Conservation (phyloP, 2,113 vertebrate species). For the Malaclemys terrapin region DNA sequence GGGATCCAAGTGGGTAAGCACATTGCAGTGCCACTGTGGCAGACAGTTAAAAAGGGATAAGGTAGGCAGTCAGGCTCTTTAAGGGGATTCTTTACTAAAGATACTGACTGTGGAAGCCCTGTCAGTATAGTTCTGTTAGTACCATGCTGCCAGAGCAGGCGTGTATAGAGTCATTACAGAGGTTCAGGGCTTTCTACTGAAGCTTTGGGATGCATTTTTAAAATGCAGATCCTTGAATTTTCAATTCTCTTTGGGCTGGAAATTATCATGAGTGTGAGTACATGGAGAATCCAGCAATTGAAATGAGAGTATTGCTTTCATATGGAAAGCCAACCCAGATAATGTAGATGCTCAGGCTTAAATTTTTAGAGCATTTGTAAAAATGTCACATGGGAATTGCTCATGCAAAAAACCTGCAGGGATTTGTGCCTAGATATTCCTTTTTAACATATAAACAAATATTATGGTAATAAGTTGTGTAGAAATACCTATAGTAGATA, state of each 20-base stretch:
- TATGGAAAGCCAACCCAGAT: background rate
- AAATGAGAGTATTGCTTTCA: background rate
- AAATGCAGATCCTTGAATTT: background rate
- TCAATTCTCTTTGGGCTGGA: background rate
- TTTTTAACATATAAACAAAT: background rate
- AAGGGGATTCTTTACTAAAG: too few species aligned
- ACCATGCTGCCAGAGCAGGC: background rate
- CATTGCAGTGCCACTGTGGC: background rate
- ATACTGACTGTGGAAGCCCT: background rate
- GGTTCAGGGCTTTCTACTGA: background rate
- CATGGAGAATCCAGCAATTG: background rate
- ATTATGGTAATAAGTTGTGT: background rate
- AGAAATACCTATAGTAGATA: constrained; percentile 24
- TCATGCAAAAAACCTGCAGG: background rate
- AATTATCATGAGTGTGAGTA: background rate
- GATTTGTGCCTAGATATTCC: background rate
- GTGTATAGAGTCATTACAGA: background rate
- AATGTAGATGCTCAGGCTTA: background rate
- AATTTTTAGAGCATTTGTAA: background rate
- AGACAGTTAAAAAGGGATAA: too few species aligned
- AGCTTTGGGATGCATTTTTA: background rate
- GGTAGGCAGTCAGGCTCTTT: too few species aligned
- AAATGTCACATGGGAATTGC: background rate
- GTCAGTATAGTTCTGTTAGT: background rate
- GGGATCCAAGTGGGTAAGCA: background rate